A percentile compares a stretch with the other conserved stretches of the same genome.
Evolutionary conservation across 1,140 invertebrate species (phyloP).

Genomic region (Trichoplusia ni): DNA sequence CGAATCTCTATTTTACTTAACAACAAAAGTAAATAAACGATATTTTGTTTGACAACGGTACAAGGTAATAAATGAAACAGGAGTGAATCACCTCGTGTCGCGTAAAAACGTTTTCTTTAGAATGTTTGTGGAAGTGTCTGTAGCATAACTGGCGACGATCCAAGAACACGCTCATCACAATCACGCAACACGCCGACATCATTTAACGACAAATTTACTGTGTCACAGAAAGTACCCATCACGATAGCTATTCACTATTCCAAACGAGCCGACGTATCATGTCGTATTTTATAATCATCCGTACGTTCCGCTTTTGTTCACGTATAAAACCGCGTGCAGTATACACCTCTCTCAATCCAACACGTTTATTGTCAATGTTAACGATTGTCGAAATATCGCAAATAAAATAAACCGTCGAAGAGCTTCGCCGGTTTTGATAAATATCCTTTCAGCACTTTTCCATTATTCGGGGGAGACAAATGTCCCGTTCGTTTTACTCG

Average conservation of each 20-base stretch:
- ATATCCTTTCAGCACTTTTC: slow-evolving; percentile 67
- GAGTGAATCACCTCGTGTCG: slow-evolving; percentile 47
- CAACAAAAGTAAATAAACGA: slow-evolving; percentile 31
- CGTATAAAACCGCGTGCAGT: slow-evolving; percentile 3
- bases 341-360: slow-evolving; percentile 33
- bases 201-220: slow-evolving; percentile 65
- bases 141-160: slow-evolving; percentile 54
- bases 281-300: slow-evolving; percentile 6
- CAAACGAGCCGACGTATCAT: slow-evolving; percentile 27
- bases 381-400: slow-evolving; percentile 49
- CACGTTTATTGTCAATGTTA: slow-evolving; percentile 47
- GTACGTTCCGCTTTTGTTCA: slow-evolving; percentile 9
- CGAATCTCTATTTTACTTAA: slow-evolving; percentile 40
- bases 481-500: slow-evolving; percentile 56
- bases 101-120: slow-evolving; percentile 48
- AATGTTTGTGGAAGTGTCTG: slow-evolving; percentile 54
- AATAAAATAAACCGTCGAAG: slow-evolving; percentile 55
- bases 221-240: slow-evolving; percentile 49
- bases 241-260: slow-evolving; percentile 40
- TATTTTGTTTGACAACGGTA: slow-evolving; percentile 44
- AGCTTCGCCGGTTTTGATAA: slow-evolving; percentile 64
- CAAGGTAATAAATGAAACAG: slow-evolving; percentile 48
- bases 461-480: slow-evolving; percentile 72
- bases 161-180: slow-evolving; percentile 64
- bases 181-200: slow-evolving; percentile 66